These are phyloP conservation scores for Brienomyrus brachyistius DNA, from an alignment of 2,113 vertebrate genomes.

Conservation along the genomic window DNA sequence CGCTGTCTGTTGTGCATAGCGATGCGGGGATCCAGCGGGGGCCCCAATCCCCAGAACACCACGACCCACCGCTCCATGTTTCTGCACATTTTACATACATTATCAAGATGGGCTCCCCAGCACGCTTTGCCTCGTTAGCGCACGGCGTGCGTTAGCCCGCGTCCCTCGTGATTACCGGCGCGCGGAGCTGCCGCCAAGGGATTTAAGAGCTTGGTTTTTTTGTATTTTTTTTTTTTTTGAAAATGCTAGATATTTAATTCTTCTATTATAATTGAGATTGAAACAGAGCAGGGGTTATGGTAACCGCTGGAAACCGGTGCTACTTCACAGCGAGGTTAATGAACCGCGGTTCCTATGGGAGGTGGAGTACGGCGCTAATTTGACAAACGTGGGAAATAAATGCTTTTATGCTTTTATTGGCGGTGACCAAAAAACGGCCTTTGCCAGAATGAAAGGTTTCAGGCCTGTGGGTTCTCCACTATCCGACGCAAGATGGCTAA, in stretches of 20 bases:
- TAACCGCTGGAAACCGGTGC: slow-evolving; percentile 69
- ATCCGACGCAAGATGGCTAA: slow-evolving; percentile 44
- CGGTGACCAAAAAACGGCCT: slow-evolving; percentile 71
- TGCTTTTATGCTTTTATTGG: slow-evolving; percentile 82
- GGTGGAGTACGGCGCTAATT: slow-evolving; percentile 77
- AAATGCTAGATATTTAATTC: slow-evolving; percentile 69
- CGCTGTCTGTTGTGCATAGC: background rate
- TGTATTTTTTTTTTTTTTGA: slow-evolving; percentile 64
- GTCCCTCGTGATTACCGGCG: slow-evolving; percentile 63
- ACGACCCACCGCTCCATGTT: background rate
- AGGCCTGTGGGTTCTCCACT: slow-evolving; percentile 69
- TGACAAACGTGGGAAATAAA: slow-evolving; percentile 78
- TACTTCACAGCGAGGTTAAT: slow-evolving; percentile 73
- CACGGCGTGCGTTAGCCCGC: slow-evolving; percentile 47
- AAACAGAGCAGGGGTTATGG: slow-evolving; percentile 68
- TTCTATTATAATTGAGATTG: slow-evolving; percentile 75
- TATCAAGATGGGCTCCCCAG: background rate
- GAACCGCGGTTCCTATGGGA: slow-evolving; percentile 74
- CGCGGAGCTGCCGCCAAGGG: slow-evolving; percentile 58
- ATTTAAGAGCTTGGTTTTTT: slow-evolving; percentile 68
- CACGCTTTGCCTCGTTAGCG: slow-evolving; percentile 42
- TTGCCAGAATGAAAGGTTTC: slow-evolving; percentile 77
- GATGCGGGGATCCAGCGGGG: background rate
- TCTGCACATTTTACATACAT: slow-evolving; percentile 6
- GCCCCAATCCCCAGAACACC: background rate